These are phyloP conservation scores for Pherbina coryleti DNA, from an alignment of 2,888 invertebrate genomes.

Conservation along the genomic window DNA sequence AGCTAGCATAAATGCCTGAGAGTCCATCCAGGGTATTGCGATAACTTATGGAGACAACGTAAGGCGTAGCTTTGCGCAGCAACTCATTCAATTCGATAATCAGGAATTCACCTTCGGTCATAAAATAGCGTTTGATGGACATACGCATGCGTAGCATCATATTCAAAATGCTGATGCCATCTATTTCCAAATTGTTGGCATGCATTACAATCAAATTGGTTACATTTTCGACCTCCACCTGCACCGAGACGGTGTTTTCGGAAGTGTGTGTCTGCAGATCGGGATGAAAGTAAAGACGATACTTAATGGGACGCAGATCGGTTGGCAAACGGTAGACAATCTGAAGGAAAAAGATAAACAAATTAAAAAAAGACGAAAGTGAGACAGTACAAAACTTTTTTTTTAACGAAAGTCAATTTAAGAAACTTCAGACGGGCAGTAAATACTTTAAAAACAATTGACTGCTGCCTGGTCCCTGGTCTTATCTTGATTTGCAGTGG, in stretches of 20 bases:
- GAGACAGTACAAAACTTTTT: neutral
- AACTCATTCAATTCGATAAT: conserved; percentile 65
- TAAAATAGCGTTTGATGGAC: conserved; percentile 53
- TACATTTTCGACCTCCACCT: conserved; percentile 52
- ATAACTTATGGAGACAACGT: conserved; percentile 75
- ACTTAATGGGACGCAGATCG: conserved; percentile 57
- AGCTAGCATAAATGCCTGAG: conserved; percentile 80
- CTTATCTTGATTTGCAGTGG: too few relatives aligned
- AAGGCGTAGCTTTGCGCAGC: conserved; percentile 65
- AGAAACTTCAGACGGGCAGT: too few relatives aligned
- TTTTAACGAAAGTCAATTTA: neutral
- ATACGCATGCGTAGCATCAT: conserved; percentile 64
- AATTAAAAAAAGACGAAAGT: neutral
- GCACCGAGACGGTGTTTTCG: conserved; percentile 61
- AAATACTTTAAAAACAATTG: too few relatives aligned
- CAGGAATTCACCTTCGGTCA: conserved; percentile 68
- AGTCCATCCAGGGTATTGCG: conserved; percentile 77
- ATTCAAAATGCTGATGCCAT: conserved; percentile 58
- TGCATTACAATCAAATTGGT: conserved; percentile 64
- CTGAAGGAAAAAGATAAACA: conserved; percentile 45
- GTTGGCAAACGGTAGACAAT: conserved; percentile 60
- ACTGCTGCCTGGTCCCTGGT: too few relatives aligned
- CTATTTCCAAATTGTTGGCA: conserved; percentile 57
- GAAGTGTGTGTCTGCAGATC: conserved; percentile 54
- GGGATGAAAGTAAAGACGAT: conserved; percentile 58